Evolutionary conservation across 64 coral and sea anemone genomes (phyloP).

Genomic region (Montipora cactus): DNA sequence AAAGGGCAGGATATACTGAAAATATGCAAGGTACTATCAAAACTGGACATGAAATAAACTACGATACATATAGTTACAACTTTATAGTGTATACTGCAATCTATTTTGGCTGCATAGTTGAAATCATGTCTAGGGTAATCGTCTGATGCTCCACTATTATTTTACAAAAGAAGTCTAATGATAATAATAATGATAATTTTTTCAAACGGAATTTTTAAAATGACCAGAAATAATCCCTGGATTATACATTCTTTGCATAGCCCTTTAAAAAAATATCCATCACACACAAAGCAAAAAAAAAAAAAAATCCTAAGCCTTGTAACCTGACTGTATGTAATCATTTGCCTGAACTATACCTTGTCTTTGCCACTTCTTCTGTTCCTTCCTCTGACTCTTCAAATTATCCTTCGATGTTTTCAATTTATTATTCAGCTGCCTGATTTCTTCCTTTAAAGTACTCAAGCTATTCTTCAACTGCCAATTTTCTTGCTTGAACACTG

Average conservation of each 20-base stretch:
- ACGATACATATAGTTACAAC: background rate
- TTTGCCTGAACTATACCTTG: no score
- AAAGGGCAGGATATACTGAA: background rate
- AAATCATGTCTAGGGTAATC: background rate
- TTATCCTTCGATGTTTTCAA: constrained; percentile 7
- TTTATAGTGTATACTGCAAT: background rate
- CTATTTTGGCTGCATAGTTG: background rate
- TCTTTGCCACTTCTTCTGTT: background rate
- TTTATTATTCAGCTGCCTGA: constrained; percentile 8
- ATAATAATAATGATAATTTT: background rate
- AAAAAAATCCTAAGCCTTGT: no score
- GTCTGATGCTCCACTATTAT: background rate
- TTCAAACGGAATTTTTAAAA: no score
- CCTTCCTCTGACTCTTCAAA: constrained; percentile 9
- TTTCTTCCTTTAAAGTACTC: background rate
- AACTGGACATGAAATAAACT: background rate
- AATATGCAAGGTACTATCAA: background rate
- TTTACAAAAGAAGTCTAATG: background rate
- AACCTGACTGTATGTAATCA: no score
- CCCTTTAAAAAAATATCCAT: constrained; percentile 22
- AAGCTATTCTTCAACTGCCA: constrained; percentile 6
- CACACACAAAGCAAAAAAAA: no score
- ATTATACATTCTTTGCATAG: background rate
- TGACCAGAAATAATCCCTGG: no score
- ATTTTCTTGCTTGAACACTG: constrained; percentile 9